These are phyloP conservation scores for Seira musarum DNA, from an alignment of 2,888 invertebrate genomes.

Conservation along the genomic window DNA sequence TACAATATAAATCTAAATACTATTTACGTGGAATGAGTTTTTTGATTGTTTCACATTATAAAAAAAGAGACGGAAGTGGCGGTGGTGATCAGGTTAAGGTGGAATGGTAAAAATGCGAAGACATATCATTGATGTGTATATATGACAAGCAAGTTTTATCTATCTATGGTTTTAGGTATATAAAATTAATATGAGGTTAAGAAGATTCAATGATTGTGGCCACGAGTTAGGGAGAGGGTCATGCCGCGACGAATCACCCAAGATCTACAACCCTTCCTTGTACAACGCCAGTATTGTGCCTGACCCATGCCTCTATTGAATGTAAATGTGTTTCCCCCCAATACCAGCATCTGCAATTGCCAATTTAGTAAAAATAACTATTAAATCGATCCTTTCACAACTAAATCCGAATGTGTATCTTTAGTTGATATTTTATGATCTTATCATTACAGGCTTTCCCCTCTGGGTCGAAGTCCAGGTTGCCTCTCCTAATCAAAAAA, in stretches of 20 bases:
- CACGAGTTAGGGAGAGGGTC: slow-evolving; percentile 44
- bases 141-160: too few relatives aligned
- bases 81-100: too few relatives aligned
- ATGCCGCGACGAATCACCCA: slow-evolving; percentile 58
- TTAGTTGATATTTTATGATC: slow-evolving; percentile 9
- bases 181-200: too few relatives aligned
- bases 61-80: too few relatives aligned
- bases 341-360: slow-evolving; percentile 57
- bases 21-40: background rate
- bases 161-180: too few relatives aligned
- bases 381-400: background rate
- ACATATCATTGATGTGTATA: too few relatives aligned
- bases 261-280: slow-evolving; percentile 55
- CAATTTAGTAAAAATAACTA: background rate
- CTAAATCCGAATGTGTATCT: too few relatives aligned
- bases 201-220: slow-evolving; percentile 47
- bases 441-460: slow-evolving; percentile 60
- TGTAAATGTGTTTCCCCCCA: slow-evolving; percentile 58
- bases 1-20: too few relatives aligned
- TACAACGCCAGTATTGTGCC: slow-evolving; percentile 55
- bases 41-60: background rate
- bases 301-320: slow-evolving; percentile 62
- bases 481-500: slow-evolving; percentile 54
- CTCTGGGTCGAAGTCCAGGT: slow-evolving; percentile 54
- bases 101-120: too few relatives aligned